These are phyloP conservation scores for Sarcophaga variegata DNA, from an alignment of 2,888 invertebrate species.

Conservation along the genomic window DNA sequence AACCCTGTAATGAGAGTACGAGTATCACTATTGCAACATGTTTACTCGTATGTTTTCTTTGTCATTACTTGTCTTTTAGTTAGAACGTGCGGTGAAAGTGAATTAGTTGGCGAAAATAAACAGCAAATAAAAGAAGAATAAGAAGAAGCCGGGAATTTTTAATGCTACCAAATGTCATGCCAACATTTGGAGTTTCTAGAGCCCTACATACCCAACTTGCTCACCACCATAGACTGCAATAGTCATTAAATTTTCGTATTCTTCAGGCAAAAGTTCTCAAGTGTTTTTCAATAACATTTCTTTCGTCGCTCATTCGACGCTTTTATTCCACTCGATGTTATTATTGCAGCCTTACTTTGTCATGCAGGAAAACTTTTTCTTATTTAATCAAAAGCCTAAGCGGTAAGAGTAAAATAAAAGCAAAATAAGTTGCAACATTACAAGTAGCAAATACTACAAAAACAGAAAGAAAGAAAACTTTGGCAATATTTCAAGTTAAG, in stretches of 20 bases:
- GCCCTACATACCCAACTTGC: too few relatives aligned
- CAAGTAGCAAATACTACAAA: too few relatives aligned
- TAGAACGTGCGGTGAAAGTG: constrained; percentile 72
- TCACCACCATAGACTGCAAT: neutral
- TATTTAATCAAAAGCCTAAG: too few relatives aligned
- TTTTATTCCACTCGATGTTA: neutral
- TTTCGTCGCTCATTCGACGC: constrained; percentile 5
- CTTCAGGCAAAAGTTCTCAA: constrained; percentile 15
- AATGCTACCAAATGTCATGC: neutral
- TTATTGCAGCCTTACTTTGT: too few relatives aligned
- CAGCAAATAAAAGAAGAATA: constrained; percentile 29
- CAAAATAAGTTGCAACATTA: too few relatives aligned
- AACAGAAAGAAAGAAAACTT: too few relatives aligned
- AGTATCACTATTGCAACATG: neutral
- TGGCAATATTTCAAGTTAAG: too few relatives aligned
- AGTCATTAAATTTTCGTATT: constrained; percentile 51
- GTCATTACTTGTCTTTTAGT: constrained; percentile 7
- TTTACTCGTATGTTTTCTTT: constrained; percentile 6
- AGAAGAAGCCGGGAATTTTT: neutral
- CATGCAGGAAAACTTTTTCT: too few relatives aligned
- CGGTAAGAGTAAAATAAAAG: too few relatives aligned
- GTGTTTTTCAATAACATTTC: constrained; percentile 48
- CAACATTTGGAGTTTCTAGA: neutral
- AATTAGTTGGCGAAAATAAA: constrained; percentile 66
- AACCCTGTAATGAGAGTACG: constrained; percentile 1